Conservation (phyloP, 2,797 vertebrate genomes). For the Ciconia nigra region DNA sequence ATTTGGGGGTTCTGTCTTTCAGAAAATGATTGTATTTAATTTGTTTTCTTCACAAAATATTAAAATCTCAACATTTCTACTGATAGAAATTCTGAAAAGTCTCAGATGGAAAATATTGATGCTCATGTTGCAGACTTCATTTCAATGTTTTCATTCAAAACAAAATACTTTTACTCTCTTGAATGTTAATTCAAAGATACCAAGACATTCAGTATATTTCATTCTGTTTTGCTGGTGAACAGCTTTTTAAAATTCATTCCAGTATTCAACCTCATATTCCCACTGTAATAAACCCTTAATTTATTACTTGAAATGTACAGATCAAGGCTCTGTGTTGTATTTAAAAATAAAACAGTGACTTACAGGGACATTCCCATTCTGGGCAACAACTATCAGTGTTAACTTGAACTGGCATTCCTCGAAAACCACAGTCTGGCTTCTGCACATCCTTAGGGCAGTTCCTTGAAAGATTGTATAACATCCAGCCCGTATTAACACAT, state of each 20-base stretch:
- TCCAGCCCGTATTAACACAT: slow-evolving; percentile 89
- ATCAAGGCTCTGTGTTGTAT: neutral
- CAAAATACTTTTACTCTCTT: neutral
- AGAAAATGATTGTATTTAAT: neutral
- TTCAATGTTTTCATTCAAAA: neutral
- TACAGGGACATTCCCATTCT: slow-evolving; percentile 96
- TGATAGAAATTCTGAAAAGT: neutral
- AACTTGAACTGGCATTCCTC: slow-evolving; percentile 90
- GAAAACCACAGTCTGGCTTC: slow-evolving; percentile 91
- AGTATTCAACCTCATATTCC: neutral
- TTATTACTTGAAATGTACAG: neutral
- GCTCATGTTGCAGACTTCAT: neutral
- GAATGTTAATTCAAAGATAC: neutral
- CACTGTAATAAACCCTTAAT: neutral
- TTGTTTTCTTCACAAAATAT: neutral
- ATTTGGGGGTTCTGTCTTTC: neutral
- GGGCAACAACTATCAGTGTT: slow-evolving; percentile 94
- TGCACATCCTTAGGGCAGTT: slow-evolving; percentile 88
- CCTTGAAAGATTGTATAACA: slow-evolving; percentile 90
- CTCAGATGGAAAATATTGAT: neutral
- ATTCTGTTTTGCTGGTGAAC: neutral
- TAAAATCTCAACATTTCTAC: neutral
- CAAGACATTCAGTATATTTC: neutral
- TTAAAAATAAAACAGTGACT: slow-evolving; percentile 51
- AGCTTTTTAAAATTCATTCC: neutral